Evolutionary conservation across 2,888 invertebrate species (phyloP), one percentile per base, ranked within the genome.

Genomic region (Aporophyla lueneburgensis): DNA sequence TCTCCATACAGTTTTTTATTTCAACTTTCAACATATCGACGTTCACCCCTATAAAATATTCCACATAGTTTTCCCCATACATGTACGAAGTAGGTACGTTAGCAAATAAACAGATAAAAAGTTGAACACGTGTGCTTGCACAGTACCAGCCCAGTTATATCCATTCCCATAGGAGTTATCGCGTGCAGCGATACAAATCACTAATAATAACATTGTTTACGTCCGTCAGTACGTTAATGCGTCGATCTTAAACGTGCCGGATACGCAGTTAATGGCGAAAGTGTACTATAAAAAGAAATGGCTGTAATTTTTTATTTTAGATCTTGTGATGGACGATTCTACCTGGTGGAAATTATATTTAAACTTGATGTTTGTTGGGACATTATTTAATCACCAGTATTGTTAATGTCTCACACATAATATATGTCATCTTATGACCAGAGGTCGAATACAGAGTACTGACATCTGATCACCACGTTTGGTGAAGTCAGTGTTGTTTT

Each of bases 201-300:
- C 89, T 88, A 89, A 88, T 88, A 90, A 86, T 89, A 89, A 86
- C 82, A 78, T 78, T 86, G 88, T 86, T 87, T 86, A 85, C 84
- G 85, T 85, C 83, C 81, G 86, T 84, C 80, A 61, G 80, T 83
- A 78, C 81, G 81, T 86, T 81, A 81, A 80, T 86, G 84, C 88
- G 88, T 80, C 87, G 83, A 84, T 84, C 85, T 81, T 78, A 83
- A 86, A 87, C 79, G 82, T 87, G 85, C 80, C 84, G 83, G 77
- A 81, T 83, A 77, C 84, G 74, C 54, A 82, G 71, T 77, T 81
- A 80, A 83, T 83, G 71, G 81, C 73, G 69, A 83, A 81, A 83
- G 77, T 81, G 73, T 76, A 76, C 69, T 81, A 74, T 84, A 76
- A 84, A 83, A 83, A 83, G 69, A 80, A 82, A 82, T 76, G 9